These are phyloP conservation scores for Camptogramma bilineatum DNA, from an alignment of 2,888 invertebrate genomes.

Conservation along the genomic window DNA sequence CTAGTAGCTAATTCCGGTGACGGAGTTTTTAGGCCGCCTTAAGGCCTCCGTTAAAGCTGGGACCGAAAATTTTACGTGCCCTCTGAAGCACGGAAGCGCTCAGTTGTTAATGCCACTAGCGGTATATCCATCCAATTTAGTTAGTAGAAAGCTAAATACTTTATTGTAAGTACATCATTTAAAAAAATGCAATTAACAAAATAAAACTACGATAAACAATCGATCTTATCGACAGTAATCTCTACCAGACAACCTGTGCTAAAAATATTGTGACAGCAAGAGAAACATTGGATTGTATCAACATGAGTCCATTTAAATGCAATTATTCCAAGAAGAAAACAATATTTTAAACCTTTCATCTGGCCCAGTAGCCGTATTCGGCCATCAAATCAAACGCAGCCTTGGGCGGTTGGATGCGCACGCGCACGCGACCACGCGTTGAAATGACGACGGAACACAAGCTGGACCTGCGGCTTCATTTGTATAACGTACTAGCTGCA, in stretches of 20 bases:
- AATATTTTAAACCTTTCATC: constrained; percentile 23
- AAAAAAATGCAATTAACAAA: too few species aligned
- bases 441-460: constrained; percentile 11
- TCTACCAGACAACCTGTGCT: neutral
- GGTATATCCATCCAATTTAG: too few species aligned
- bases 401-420: constrained; percentile 23
- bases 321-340: constrained; percentile 28
- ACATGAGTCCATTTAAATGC: constrained; percentile 26
- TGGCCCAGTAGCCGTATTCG: constrained; percentile 28
- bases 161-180: too few species aligned
- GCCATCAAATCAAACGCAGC: constrained; percentile 29
- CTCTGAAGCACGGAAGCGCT: too few species aligned
- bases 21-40: too few species aligned
- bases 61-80: too few species aligned
- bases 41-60: too few species aligned
- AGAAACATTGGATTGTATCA: constrained; percentile 15
- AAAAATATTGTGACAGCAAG: constrained; percentile 26
- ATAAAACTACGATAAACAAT: too few species aligned
- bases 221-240: too few species aligned
- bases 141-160: too few species aligned
- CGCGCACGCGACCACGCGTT: constrained; percentile 27
- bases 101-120: too few species aligned
- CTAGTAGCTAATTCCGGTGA: too few species aligned
- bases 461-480: neutral
- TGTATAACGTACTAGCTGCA: neutral